Evolutionary conservation across 2,797 vertebrate species (phyloP), one percentile per base, ranked within the genome.

Genomic region (Cuniculus paca): DNA sequence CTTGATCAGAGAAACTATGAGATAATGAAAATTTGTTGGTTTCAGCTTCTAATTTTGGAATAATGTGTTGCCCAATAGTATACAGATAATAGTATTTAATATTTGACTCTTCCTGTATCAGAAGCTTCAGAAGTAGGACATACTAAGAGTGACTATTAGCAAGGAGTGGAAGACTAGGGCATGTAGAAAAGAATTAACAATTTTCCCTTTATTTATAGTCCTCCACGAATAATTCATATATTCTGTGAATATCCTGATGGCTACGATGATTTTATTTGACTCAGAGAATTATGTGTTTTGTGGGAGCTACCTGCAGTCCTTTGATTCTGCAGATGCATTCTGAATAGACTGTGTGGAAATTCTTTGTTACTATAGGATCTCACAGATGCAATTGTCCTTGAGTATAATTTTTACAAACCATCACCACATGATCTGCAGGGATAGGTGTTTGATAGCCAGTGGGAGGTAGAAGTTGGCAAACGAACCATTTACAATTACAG

Each of bases 401-500:
- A 92, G 45, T 61, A 63, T 90, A 61, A 75, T 75, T 75, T 75
- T 48, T 45, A 75, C 6, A 56, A 94, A 78, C 2, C 17, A 84
- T 45, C 50, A 22, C 70, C 39, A 42, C 52, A 56, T 56, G 77
- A 58, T 78, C 48, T 87, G 72, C 22, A 70, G 82, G 65, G 42
- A 77, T 72, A 82, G 84, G 28, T 39, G 26, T 92, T 83, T 97
- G 90, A 95, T 90, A 95, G 88, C 31, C 85, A 92, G 79, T 5
- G 34, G 79, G 77, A 96, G 75, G 90, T 42, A 78, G 75, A 95
- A 74, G 50, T 95, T 96, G 97, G 91, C 95, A 91, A 95, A 94
- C 65, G 91, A 94, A 84, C 42, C 92, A 60, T 94, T 96, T 96
- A 90, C 88, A 96, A 84, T 94, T 96, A 80, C 36, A 52, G 54